Evolutionary conservation across 1,140 invertebrate species (phyloP).

Genomic region (Aphaenogaster floridana): DNA sequence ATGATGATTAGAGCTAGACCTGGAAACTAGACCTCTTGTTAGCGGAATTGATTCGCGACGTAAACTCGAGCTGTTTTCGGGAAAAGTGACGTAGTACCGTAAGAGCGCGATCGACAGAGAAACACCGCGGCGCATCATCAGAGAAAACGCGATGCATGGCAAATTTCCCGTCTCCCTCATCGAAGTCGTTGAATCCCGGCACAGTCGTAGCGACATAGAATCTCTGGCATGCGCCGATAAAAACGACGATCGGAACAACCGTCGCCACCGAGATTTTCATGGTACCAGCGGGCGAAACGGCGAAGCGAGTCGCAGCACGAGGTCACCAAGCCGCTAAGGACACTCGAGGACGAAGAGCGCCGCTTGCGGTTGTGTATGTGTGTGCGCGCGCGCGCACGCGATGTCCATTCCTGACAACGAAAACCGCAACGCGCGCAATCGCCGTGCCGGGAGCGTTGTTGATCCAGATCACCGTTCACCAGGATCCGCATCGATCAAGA

Average conservation of each 20-base stretch:
- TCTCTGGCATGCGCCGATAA: neutral
- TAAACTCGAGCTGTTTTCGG: neutral
- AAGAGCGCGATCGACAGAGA: neutral
- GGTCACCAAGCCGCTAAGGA: conserved; percentile 47
- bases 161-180: conserved; percentile 13
- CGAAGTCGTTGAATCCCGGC: conserved; percentile 19
- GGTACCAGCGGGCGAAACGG: conserved; percentile 36
- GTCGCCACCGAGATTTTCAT: neutral
- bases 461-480: conserved; percentile 53
- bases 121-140: neutral
- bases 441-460: conserved; percentile 23
- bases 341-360: conserved; percentile 38
- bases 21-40: neutral
- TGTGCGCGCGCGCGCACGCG: conserved; percentile 12
- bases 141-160: conserved; percentile 28
- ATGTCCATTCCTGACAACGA: conserved; percentile 43
- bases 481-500: conserved; percentile 47
- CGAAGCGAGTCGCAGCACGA: conserved; percentile 31
- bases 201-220: neutral
- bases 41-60: neutral
- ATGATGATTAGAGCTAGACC: neutral
- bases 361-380: neutral
- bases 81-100: neutral
- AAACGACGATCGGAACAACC: neutral
- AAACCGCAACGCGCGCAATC: conserved; percentile 41